Evolutionary conservation across 2,888 invertebrate genomes (phyloP), one percentile per base, ranked within the genome.

Genomic region (Salticus scenicus): DNA sequence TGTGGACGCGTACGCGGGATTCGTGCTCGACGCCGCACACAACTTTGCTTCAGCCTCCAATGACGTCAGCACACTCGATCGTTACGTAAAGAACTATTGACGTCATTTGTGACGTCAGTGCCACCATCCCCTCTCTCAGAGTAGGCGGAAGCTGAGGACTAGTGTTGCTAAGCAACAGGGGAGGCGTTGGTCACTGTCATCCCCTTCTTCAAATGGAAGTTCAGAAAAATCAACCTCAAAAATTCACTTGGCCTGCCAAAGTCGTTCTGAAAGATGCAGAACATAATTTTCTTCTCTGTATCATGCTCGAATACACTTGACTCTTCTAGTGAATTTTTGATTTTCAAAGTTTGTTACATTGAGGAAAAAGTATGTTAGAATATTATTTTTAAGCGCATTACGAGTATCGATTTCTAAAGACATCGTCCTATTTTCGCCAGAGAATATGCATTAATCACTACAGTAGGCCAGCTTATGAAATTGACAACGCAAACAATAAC

Each of bases 31-130:
- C 41, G 63, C 70, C 71, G 28, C 63, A 74, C 75, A 82, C 74
- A 82, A 71, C 74, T 64, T 76, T 24, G 66, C 57, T 28, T 24
- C 31, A 72, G 72, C 42, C n/a, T 51, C 33, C 51, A 76, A 78
- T 78, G 78, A 78, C 84, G 78, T 84, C 84, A 78, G 78, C 76
- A 84, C 47, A 83, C 83, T 78, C 72, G 84, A 84, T 84, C 84
- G 84, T 84, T 84, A 84, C 84, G 71, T 77, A 78, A 84, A 78
- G 74, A 77, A 73, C 84, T 31, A 84, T 84, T 84, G 84, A 84
- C 84, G 84, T 84, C 84, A 84, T 70, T 51, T 67, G 57, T 84
- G 77, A 84, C 77, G 84, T 84, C 73, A 72, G 67, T 57, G 47
- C 57, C 47, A 2, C 47, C 47, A 47, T 47, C 17, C 47, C 47